Evolutionary conservation across 2,113 vertebrate genomes (phyloP), one percentile per base, ranked within the genome.

Genomic region (Siniperca knerii): DNA sequence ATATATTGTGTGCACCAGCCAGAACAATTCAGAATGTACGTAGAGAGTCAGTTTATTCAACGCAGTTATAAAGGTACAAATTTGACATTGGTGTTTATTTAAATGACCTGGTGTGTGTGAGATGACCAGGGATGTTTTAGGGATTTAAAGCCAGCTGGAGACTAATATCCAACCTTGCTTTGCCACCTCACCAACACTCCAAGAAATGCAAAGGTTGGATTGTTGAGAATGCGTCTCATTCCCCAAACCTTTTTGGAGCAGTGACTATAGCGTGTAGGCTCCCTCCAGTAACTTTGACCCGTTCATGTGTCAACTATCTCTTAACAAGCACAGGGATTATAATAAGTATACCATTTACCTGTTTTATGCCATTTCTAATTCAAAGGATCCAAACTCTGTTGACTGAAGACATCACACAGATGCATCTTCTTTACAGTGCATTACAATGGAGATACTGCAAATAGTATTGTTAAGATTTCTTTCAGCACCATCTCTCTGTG

Each of bases 81-180:
- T 92, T 89, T 90, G 90, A 90, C 84, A 42, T 55, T 42, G 37
- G 54, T 88, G 94, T 90, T 90, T 92, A 83, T 79, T 81, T 77
- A 91, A 91, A 86, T 90, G 48, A 91, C 87, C 85, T 77, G 54
- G 80, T 79, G 68, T 75, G 55, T 64, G 37, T 25, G 86, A 82
- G 87, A 57, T 52, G 66, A 88, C 76, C 25, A n/a, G 16, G 83
- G 88, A 82, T 85, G 23, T 81, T 81, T 79, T 75, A 29, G 20
- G 77, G 68, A 82, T 84, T 86, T 58, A 82, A 85, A 89, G 82
- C 81, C 85, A 91, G 80, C 90, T 87, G 89, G 75, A 90, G 70
- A 77, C 75, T 73, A 87, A 87, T 79, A 75, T 79, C 75, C 62
- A 70, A 42, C 73, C 72, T 73, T 77, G 67, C 55, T n/a, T 75